Evolutionary conservation across 2,113 vertebrate genomes (phyloP).

Genomic region (Scomber scombrus): DNA sequence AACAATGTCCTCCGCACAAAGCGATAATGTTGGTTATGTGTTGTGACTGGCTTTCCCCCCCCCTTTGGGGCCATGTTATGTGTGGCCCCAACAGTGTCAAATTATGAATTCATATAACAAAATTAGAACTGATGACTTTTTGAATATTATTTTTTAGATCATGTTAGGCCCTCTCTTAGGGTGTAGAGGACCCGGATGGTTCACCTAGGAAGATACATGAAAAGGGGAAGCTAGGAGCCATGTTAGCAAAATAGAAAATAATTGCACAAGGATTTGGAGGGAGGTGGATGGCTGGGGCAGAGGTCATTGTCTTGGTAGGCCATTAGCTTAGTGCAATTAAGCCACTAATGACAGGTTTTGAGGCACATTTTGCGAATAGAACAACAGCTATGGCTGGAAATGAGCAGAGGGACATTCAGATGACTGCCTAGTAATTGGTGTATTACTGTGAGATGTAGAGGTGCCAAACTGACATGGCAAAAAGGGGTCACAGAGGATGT

Average conservation of each 20-base stretch:
- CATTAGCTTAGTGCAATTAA: conserved; percentile 69
- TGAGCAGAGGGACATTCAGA: conserved; percentile 31
- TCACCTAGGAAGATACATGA: neutral
- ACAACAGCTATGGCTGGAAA: conserved; percentile 53
- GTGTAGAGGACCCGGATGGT: too few relatives aligned
- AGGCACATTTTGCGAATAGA: conserved; percentile 56
- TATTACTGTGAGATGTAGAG: conserved; percentile 49
- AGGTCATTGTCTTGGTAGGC: conserved; percentile 39
- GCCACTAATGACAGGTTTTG: conserved; percentile 60
- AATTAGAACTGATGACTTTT: too few relatives aligned
- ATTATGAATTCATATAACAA: too few relatives aligned
- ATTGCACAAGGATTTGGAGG: conserved; percentile 20
- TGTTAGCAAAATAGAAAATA: neutral
- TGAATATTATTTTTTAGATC: too few relatives aligned
- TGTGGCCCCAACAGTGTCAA: too few relatives aligned
- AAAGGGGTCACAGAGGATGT: conserved; percentile 33
- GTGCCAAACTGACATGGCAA: conserved; percentile 15
- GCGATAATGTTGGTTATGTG: too few relatives aligned
- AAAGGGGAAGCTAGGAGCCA: neutral
- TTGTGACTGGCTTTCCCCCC: too few relatives aligned
- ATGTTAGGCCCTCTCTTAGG: too few relatives aligned
- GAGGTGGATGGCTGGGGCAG: conserved; percentile 1
- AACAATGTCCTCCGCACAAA: too few relatives aligned
- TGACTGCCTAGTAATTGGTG: conserved; percentile 56
- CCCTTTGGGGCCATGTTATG: too few relatives aligned